These are phyloP conservation scores for Hypomecis atomaria DNA, from an alignment of 2,888 invertebrate genomes.

Conservation along the genomic window DNA sequence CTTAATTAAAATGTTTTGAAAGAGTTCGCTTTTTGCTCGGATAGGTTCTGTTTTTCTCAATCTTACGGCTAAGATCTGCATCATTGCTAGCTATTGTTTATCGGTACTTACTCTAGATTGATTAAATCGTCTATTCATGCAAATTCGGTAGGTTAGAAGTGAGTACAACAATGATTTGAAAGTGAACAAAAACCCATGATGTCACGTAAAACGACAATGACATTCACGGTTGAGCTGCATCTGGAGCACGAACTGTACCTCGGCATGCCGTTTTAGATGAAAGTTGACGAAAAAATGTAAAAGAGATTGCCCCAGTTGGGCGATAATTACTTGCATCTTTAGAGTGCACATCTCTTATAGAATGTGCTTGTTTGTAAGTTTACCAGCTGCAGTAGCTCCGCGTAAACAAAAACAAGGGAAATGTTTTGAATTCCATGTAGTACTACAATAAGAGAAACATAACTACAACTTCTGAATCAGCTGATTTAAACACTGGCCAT, in stretches of 20 bases:
- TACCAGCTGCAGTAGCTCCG: slow-evolving; percentile 33
- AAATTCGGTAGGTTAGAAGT: slow-evolving; percentile 1
- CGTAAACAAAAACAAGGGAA: slow-evolving; percentile 17
- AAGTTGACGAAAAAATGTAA: slow-evolving; percentile 72
- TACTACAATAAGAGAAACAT: background rate
- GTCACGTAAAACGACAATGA: slow-evolving; percentile 80
- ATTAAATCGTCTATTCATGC: slow-evolving; percentile 12
- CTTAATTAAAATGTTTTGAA: slow-evolving; percentile 51
- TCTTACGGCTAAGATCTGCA: slow-evolving; percentile 52
- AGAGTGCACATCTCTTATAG: slow-evolving; percentile 1
- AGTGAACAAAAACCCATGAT: slow-evolving; percentile 79
- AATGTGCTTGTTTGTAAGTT: slow-evolving; percentile 47
- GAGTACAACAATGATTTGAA: slow-evolving; percentile 57
- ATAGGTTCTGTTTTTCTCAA: slow-evolving; percentile 50
- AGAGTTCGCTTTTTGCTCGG: slow-evolving; percentile 48
- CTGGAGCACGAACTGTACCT: slow-evolving; percentile 80
- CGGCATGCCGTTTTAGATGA: slow-evolving; percentile 70
- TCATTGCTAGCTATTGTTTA: slow-evolving; percentile 47
- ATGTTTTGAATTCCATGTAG: slow-evolving; percentile 11
- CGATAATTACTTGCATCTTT: slow-evolving; percentile 28
- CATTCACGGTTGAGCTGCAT: slow-evolving; percentile 84
- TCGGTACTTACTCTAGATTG: slow-evolving; percentile 36
- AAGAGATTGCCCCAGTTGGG: slow-evolving; percentile 55
- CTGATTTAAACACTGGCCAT: background rate
- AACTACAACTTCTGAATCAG: background rate